Conservation (phyloP, 2,113 vertebrate species). For the Mungos mungo region DNA sequence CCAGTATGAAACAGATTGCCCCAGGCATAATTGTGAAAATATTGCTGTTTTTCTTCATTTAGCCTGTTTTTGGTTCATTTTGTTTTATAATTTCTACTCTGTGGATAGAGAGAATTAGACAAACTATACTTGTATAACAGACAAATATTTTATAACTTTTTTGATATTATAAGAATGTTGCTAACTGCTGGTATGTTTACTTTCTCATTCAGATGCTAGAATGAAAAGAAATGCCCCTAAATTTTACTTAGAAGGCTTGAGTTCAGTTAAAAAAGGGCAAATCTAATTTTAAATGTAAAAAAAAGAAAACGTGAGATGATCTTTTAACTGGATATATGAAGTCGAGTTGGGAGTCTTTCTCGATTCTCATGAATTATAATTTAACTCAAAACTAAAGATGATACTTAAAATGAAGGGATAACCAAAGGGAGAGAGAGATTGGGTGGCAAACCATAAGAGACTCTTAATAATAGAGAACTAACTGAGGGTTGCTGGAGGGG, state of each 20-base stretch:
- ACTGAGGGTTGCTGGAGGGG: no score
- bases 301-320: not conserved
- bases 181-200: not conserved
- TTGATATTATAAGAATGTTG: not conserved
- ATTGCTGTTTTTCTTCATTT: not conserved
- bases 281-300: not conserved
- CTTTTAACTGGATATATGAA: not conserved
- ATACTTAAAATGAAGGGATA: not conserved
- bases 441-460: no score
- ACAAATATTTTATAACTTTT: not conserved
- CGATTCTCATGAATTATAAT: not conserved
- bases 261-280: not conserved
- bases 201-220: not conserved
- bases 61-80: not conserved
- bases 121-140: not conserved
- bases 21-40: not conserved
- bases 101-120: not conserved
- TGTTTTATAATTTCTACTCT: not conserved
- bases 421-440: no score
- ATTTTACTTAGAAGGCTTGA: slow-evolving; percentile 15
- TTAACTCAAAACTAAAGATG: slow-evolving; percentile 1
- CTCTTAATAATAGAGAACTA: no score
- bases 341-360: not conserved
- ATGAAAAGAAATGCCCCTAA: not conserved
- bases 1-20: not conserved